A percentile compares a stretch with the other conserved stretches of the same genome.
phyloP scores from a whole-genome alignment of 2,113 vertebrate genomes.

The Grus americana region DNA sequence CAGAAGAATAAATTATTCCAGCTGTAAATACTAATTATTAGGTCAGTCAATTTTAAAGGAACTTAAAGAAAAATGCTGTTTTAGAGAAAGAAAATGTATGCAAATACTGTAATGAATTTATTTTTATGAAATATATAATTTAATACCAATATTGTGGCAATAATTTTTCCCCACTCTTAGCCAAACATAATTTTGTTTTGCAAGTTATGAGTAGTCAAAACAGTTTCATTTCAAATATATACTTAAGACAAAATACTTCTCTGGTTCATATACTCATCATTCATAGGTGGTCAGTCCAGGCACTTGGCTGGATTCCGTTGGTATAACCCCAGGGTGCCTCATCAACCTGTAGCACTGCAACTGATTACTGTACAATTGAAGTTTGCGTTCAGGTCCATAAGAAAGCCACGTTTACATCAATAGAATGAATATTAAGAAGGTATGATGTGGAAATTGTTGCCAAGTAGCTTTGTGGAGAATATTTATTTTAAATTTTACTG shows the following conservation, averaged over 20 bases:
- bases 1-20: not conserved
- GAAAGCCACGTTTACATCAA: not conserved
- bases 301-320: not conserved
- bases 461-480: not conserved
- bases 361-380: not conserved
- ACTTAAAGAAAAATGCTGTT: not conserved
- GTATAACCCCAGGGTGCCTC: not conserved
- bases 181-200: not conserved
- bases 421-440: not conserved
- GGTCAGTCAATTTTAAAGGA: not conserved
- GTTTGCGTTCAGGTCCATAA: not conserved
- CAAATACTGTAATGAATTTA: not conserved
- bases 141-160: not conserved
- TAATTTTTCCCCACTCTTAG: not conserved
- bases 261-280: not conserved
- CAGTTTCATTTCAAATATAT: not conserved
- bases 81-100: not conserved
- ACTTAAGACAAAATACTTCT: not conserved
- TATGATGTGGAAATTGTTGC: not conserved
- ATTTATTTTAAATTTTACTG: not conserved
- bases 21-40: not conserved
- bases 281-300: not conserved
- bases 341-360: not conserved
- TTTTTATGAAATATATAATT: not conserved
- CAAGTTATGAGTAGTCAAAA: not conserved